phyloP scores from a whole-genome alignment of 1,140 invertebrate species.

The Cyclina sinensis region DNA sequence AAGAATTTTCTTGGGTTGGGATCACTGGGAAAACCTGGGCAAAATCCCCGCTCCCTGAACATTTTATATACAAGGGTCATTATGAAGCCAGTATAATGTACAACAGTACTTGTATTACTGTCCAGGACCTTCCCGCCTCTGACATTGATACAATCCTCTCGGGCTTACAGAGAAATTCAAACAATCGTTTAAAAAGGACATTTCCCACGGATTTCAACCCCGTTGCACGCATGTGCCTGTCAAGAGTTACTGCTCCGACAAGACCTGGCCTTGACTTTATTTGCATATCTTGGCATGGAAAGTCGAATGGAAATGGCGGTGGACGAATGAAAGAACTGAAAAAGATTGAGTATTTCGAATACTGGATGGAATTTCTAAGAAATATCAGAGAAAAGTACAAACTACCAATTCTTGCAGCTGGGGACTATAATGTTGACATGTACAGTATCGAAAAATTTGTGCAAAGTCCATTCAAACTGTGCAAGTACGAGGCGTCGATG shows the following conservation, averaged over 20 bases:
- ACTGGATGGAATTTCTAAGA: constrained; percentile 39
- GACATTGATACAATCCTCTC: background rate
- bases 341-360: constrained; percentile 36
- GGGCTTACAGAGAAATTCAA: background rate
- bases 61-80: constrained; percentile 32
- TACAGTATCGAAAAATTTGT: background rate
- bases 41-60: constrained; percentile 37
- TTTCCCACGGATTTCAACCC: constrained; percentile 28
- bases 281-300: constrained; percentile 47
- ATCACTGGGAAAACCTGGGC: constrained; percentile 26
- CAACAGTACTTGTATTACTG: background rate
- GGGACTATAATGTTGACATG: constrained; percentile 51
- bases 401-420: constrained; percentile 30
- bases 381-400: constrained; percentile 32
- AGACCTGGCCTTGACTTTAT: constrained; percentile 22
- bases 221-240: constrained; percentile 4
- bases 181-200: constrained; percentile 1
- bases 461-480: constrained; percentile 17
- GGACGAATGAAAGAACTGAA: background rate
- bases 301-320: background rate
- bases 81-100: constrained; percentile 48
- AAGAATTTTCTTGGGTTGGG: constrained; percentile 52
- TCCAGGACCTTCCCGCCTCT: background rate
- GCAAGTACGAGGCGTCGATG: constrained; percentile 3
- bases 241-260: background rate